Conservation (phyloP, 64 coral and sea anemone genomes). For the Exaiptasia diaphana region DNA sequence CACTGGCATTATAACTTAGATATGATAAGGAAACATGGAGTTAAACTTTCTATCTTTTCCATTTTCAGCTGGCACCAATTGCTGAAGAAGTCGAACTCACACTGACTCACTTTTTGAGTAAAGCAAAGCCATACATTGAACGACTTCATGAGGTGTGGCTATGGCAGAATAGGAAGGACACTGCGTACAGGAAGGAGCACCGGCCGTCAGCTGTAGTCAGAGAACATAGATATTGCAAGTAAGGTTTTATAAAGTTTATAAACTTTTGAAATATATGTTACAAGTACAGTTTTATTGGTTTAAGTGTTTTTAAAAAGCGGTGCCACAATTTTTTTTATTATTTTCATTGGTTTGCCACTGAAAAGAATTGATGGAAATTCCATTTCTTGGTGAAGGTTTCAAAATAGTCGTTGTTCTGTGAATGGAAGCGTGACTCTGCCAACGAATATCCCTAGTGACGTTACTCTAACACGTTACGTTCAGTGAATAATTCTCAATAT, state of each 20-base stretch:
- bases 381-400: too few species aligned
- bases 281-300: neutral
- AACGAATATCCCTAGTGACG: neutral
- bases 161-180: slow-evolving; percentile 93
- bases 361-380: too few species aligned
- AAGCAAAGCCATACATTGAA: slow-evolving; percentile 96
- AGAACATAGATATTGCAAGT: slow-evolving; percentile 96
- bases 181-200: slow-evolving; percentile 91
- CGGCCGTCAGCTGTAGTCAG: slow-evolving; percentile 80
- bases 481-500: neutral
- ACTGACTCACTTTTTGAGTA: slow-evolving; percentile 93
- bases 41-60: neutral
- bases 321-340: too few species aligned
- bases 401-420: too few species aligned
- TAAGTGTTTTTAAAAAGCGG: too few species aligned
- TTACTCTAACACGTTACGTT: neutral
- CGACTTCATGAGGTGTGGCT: slow-evolving; percentile 97
- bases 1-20: too few species aligned
- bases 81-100: slow-evolving; percentile 92
- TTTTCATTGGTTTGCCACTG: too few species aligned
- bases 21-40: neutral
- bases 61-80: slow-evolving; percentile 61
- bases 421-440: neutral
- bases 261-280: neutral
- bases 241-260: slow-evolving; percentile 7